These are phyloP conservation scores for Leuciscus waleckii DNA, from an alignment of 2,797 vertebrate genomes.

Conservation along the genomic window DNA sequence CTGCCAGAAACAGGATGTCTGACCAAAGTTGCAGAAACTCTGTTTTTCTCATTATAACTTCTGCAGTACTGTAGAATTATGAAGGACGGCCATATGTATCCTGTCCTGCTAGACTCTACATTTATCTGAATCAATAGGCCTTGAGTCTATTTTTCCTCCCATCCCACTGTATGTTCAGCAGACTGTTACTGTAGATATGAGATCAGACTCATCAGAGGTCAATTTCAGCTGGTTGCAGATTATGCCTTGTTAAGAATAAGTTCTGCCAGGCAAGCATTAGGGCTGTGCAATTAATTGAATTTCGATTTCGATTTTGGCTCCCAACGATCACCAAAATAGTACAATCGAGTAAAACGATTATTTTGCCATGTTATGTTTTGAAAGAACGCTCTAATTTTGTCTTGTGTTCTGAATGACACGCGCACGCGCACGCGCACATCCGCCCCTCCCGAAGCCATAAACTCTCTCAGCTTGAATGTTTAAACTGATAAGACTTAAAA, in stretches of 20 bases:
- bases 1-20: conserved; percentile 37
- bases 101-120: conserved; percentile 13
- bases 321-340: too few species aligned
- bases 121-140: conserved; percentile 24
- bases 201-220: not conserved
- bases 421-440: too few species aligned
- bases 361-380: too few species aligned
- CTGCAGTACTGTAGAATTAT: not conserved
- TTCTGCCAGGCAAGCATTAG: not conserved
- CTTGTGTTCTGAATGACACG: too few species aligned
- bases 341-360: too few species aligned
- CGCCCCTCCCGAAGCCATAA: too few species aligned
- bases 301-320: too few species aligned
- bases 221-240: not conserved
- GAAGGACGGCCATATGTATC: conserved; percentile 13
- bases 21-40: not conserved
- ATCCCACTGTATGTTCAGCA: not conserved
- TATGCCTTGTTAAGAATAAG: not conserved
- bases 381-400: too few species aligned
- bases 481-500: too few species aligned
- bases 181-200: not conserved
- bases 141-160: conserved; percentile 19
- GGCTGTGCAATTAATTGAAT: too few species aligned
- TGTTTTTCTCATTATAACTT: conserved; percentile 17
- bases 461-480: too few species aligned